Evolutionary conservation across 1,140 invertebrate species (phyloP).

Genomic region (Macrocentrus cingulum): DNA sequence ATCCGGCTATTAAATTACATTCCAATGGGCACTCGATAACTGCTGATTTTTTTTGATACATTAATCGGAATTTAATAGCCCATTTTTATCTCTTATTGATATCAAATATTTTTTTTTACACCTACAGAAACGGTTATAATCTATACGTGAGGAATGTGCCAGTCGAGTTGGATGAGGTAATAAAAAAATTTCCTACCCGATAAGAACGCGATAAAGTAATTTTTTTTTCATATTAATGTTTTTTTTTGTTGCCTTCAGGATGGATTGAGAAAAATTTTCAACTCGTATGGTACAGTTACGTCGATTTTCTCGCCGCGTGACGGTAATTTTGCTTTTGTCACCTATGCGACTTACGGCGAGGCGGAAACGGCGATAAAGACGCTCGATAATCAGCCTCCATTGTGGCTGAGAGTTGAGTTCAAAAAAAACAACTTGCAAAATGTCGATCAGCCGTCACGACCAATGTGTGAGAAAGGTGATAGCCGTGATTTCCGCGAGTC

Average conservation of each 20-base stretch:
- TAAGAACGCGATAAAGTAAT: constrained; percentile 9
- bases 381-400: constrained; percentile 35
- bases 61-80: no score
- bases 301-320: constrained; percentile 29
- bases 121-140: constrained; percentile 23
- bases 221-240: background rate
- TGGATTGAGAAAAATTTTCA: constrained; percentile 43
- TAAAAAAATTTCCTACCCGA: constrained; percentile 14
- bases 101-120: background rate
- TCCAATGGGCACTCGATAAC: no score
- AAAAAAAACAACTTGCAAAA: constrained; percentile 9
- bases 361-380: constrained; percentile 41
- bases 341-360: constrained; percentile 37
- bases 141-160: constrained; percentile 41
- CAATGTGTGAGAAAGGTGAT: background rate
- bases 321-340: constrained; percentile 41
- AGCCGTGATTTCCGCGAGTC: background rate
- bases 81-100: no score
- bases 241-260: constrained; percentile 28
- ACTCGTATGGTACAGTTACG: constrained; percentile 37
- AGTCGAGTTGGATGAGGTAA: constrained; percentile 43
- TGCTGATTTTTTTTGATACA: no score
- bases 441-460: no score
- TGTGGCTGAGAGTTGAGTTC: constrained; percentile 39
- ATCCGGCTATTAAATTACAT: no score